Conservation (phyloP, 1,140 invertebrate species). For the Psix sp. region DNA sequence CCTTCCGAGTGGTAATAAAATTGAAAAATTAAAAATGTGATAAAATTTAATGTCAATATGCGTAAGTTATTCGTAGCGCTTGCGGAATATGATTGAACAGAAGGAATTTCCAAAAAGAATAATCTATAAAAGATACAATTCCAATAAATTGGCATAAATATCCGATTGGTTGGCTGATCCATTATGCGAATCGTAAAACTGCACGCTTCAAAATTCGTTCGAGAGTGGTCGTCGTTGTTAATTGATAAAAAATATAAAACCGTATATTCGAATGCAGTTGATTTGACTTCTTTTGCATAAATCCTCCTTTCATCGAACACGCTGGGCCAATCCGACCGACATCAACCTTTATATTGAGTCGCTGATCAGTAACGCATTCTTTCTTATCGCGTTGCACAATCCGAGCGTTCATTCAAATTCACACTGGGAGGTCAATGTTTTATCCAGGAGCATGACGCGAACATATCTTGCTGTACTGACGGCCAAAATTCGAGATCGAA, state of each 20-base stretch:
- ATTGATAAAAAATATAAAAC: constrained; percentile 31
- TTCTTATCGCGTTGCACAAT: constrained; percentile 50
- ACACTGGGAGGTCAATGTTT: constrained; percentile 44
- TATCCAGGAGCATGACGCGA: constrained; percentile 22
- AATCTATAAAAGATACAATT: too few species aligned
- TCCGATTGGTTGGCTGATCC: neutral
- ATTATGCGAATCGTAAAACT: constrained; percentile 9
- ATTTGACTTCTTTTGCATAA: constrained; percentile 36
- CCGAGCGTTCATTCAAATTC: constrained; percentile 51
- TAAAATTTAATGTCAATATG: neutral
- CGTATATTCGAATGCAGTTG: constrained; percentile 7
- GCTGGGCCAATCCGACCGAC: constrained; percentile 15
- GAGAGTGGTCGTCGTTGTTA: constrained; percentile 6
- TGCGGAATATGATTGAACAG: too few species aligned
- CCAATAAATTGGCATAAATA: too few species aligned
- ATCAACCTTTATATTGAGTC: constrained; percentile 38
- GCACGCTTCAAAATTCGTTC: constrained; percentile 1
- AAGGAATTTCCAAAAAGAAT: too few species aligned
- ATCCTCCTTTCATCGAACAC: constrained; percentile 48
- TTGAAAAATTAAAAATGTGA: neutral
- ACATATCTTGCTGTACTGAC: constrained; percentile 17
- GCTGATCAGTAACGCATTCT: constrained; percentile 36
- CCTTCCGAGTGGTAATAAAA: neutral
- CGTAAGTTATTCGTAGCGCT: too few species aligned
- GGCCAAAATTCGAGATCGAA: neutral